A percentile compares a stretch with the other conserved stretches of the same genome.
phyloP scores from a whole-genome alignment of 2,113 vertebrate species.

The Microcebus lehilahytsara region DNA sequence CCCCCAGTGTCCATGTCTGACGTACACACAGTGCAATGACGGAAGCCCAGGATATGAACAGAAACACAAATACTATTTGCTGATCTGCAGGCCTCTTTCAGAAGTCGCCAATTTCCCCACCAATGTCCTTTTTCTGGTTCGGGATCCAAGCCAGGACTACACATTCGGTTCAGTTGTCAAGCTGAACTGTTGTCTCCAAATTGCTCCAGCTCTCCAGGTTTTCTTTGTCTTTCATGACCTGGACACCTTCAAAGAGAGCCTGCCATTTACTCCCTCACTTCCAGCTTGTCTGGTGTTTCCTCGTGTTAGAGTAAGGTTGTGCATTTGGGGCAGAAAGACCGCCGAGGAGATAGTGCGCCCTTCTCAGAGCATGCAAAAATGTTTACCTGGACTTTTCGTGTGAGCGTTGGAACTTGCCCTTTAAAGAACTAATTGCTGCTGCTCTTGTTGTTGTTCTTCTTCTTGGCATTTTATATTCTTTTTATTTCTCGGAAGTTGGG shows the following conservation, averaged over 20 bases:
- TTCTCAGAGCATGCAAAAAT: not conserved
- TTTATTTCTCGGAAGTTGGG: not conserved
- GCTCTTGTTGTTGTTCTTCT: not conserved
- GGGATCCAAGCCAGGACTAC: not conserved
- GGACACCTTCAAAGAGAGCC: not conserved
- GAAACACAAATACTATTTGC: rapidly evolving
- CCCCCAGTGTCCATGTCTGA: not conserved
- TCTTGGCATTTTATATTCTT: not conserved
- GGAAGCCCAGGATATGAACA: not conserved
- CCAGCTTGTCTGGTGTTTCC: not conserved
- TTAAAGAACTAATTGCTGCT: not conserved
- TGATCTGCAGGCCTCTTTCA: not conserved
- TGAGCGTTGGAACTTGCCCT: not conserved
- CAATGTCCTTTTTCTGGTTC: not conserved
- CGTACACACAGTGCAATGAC: not conserved
- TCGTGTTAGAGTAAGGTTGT: not conserved
- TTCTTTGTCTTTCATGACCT: not conserved
- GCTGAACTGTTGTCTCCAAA: not conserved
- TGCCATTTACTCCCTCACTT: not conserved
- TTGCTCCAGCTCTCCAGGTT: not conserved
- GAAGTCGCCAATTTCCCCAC: not conserved
- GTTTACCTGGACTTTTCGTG: not conserved
- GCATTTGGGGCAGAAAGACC: not conserved
- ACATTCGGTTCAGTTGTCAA: not conserved
- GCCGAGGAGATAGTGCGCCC: not conserved